Base-by-base conservation (phyloP, 1,140 invertebrate species). In the Rhyzopertha dominica region DNA sequence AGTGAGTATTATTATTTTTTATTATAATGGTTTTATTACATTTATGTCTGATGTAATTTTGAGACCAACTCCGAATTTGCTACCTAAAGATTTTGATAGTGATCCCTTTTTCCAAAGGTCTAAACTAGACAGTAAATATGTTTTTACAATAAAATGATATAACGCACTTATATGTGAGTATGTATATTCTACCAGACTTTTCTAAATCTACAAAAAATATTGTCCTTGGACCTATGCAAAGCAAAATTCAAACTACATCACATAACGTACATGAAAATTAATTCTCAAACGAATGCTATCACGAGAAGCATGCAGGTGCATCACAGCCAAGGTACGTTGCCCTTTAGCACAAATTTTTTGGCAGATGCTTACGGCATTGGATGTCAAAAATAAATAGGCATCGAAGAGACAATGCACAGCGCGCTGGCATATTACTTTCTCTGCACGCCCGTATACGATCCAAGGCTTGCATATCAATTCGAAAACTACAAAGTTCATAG, bases 331-430 rank as follows among this genome's bases (percentile, higher is more conserved):
- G 10, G 38, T 28, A 25, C 38, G 8, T 40, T 40, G 38, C 36
- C 18, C 36, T 39, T 39, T 39, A 24, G 20, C 23, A 40, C 22
- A 40, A 5, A 40, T 40, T 40, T 38, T 40, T 40, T 40, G 38
- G 38, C 38, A 40, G 22, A 25, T 38, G 10, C n/a, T 28, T 40
- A 40, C 29, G 37, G 23, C 22, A 24, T 25, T 5, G 24, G 13
- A 19, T n/a, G 5, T 35, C 8, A 13, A 30, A 30, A 36, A 22
- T 23, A 36, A 22, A 12, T 14, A 36, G 16, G 34, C 24, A 19
- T 23, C 19, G 16, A 32, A 18, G 30, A 32, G 20, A 32, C 30
- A 18, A 32, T 16, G 17, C 2, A 5, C 20, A 1, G 30, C 19
- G 19, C 7, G 30, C 2, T 32, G 8, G 8, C 12, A 10, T 18